phyloP scores from a whole-genome alignment of 2,888 invertebrate species.

The Diploptera punctata region DNA sequence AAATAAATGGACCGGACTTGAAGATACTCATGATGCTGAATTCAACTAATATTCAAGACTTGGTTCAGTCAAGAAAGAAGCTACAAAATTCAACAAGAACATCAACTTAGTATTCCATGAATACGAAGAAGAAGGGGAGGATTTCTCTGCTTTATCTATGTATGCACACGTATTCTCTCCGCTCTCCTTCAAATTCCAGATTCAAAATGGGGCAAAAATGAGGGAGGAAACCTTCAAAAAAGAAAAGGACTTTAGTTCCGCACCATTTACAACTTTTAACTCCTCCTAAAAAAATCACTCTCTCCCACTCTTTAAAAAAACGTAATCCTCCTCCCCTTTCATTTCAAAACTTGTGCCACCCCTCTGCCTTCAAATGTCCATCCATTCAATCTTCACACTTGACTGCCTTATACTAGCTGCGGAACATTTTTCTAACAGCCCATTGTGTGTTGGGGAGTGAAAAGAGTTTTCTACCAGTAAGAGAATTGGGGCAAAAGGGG shows the following conservation, averaged over 20 bases:
- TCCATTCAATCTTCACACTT: conserved; percentile 34
- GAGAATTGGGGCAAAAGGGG: background rate
- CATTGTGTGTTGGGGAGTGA: background rate
- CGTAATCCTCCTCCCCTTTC: background rate
- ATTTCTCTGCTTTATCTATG: background rate
- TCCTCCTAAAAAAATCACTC: conserved; percentile 22
- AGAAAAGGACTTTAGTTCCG: conserved; percentile 35
- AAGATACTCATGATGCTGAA: too few relatives aligned
- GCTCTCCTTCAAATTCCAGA: background rate
- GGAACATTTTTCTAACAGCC: conserved; percentile 13
- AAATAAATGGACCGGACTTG: too few relatives aligned
- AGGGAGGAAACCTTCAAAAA: background rate
- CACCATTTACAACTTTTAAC: conserved; percentile 40
- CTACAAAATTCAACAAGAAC: too few relatives aligned
- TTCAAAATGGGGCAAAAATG: background rate
- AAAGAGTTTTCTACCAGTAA: background rate
- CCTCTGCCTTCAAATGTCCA: conserved; percentile 32
- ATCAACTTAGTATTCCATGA: background rate
- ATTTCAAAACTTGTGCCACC: background rate
- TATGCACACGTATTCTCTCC: background rate
- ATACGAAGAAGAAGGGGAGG: background rate
- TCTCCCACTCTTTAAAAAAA: background rate
- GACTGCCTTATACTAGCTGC: conserved; percentile 1
- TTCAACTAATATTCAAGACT: too few relatives aligned
- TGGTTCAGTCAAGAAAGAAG: too few relatives aligned